These are phyloP conservation scores for Ariopsis seemanni DNA, from an alignment of 2,113 vertebrate species.

Conservation along the genomic window DNA sequence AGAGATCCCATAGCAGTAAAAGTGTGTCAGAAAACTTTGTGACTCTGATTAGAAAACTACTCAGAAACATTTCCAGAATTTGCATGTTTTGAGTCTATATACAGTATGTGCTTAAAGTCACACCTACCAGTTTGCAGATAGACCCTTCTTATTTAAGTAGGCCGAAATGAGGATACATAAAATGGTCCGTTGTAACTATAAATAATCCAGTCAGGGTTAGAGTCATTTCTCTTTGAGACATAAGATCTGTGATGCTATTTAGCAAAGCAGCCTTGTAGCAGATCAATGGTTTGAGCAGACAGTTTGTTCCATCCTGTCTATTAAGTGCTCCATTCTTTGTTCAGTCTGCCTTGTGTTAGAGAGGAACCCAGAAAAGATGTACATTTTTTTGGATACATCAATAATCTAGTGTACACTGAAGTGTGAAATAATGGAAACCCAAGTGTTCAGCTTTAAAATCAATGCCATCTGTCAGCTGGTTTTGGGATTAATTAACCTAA, in stretches of 20 bases:
- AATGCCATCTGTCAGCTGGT: background rate
- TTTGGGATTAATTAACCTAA: background rate
- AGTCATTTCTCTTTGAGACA: slow-evolving; percentile 4
- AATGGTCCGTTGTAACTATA: background rate
- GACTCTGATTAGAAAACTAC: background rate
- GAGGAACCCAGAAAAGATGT: background rate
- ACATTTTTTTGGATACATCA: background rate
- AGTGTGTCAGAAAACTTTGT: background rate
- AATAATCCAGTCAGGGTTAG: background rate
- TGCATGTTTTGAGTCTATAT: background rate
- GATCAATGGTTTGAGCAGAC: background rate
- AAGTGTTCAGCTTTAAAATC: background rate
- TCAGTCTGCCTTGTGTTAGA: background rate
- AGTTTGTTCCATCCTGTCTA: background rate
- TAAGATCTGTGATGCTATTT: background rate
- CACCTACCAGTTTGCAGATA: background rate
- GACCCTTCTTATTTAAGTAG: background rate
- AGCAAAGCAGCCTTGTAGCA: background rate
- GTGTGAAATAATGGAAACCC: background rate
- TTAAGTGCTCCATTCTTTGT: background rate
- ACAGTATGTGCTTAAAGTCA: background rate
- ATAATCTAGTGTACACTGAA: background rate
- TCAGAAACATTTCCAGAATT: background rate
- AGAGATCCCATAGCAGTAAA: background rate
- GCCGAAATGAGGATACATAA: background rate